phyloP scores from a whole-genome alignment of 1,140 invertebrate genomes.

The Drosophila eugracilis region DNA sequence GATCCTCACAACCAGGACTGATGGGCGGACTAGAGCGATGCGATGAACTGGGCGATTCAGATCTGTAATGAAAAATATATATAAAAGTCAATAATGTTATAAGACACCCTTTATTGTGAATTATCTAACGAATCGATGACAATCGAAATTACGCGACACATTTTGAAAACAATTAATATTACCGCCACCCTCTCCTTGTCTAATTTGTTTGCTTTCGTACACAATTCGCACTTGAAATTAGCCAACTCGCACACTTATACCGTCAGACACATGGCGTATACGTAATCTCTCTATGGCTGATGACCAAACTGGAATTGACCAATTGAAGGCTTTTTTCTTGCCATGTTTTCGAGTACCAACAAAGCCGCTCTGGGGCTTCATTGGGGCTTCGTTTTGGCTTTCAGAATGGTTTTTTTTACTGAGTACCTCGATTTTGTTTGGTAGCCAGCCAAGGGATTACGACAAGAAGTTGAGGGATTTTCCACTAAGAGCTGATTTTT shows the following conservation, averaged over 20 bases:
- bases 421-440: slow-evolving; percentile 25
- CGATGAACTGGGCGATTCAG: slow-evolving; percentile 84
- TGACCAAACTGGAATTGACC: slow-evolving; percentile 59
- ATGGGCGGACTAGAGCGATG: slow-evolving; percentile 84
- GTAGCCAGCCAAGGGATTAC: slow-evolving; percentile 26
- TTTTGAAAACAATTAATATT: slow-evolving; percentile 71
- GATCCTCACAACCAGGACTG: slow-evolving; percentile 84
- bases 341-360: slow-evolving; percentile 71
- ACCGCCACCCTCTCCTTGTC: slow-evolving; percentile 24
- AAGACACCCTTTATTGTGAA: slow-evolving; percentile 56
- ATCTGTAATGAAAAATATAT: slow-evolving; percentile 45
- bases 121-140: slow-evolving; percentile 42
- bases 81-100: background rate
- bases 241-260: slow-evolving; percentile 18
- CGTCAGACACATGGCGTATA: slow-evolving; percentile 58
- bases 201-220: slow-evolving; percentile 75
- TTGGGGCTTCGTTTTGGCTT: slow-evolving; percentile 34
- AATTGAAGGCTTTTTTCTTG: slow-evolving; percentile 49
- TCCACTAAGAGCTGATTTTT: slow-evolving; percentile 3
- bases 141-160: slow-evolving; percentile 51
- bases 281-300: slow-evolving; percentile 60
- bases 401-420: slow-evolving; percentile 18
- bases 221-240: slow-evolving; percentile 54
- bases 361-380: slow-evolving; percentile 71
- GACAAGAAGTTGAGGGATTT: slow-evolving; percentile 11